phyloP scores from a whole-genome alignment of 2,797 vertebrate species.

The Falco cherrug region DNA sequence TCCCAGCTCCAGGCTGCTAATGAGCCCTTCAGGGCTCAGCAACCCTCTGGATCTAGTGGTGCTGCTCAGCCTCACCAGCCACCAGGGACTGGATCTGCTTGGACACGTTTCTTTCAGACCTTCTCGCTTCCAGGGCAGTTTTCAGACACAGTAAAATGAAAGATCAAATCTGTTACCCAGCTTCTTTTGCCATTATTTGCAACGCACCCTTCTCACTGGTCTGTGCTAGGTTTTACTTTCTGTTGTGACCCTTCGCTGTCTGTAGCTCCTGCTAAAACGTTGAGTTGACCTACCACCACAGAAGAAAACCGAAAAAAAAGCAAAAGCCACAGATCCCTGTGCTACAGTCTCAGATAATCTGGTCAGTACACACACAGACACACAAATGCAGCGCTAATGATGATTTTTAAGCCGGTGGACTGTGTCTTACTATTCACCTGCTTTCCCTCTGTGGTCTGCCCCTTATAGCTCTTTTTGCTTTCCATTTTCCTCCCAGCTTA shows the following conservation, averaged over 20 bases:
- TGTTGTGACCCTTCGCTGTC: not conserved
- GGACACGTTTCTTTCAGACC: not conserved
- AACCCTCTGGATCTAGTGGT: not conserved
- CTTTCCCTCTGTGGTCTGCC: not conserved
- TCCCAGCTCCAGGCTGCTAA: not conserved
- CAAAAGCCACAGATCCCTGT: not conserved
- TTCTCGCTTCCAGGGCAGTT: not conserved
- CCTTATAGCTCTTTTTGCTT: not conserved
- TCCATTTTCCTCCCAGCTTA: slow-evolving; percentile 80
- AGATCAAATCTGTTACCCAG: not conserved
- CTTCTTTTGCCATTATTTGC: not conserved
- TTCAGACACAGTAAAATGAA: not conserved
- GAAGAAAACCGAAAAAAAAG: not conserved
- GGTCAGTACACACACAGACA: not conserved
- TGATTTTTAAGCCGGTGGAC: not conserved
- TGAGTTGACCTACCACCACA: not conserved
- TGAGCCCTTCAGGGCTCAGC: not conserved
- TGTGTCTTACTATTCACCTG: not conserved
- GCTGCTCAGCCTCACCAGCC: not conserved
- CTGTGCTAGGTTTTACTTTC: not conserved
- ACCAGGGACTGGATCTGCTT: not conserved
- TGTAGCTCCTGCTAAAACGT: not conserved
- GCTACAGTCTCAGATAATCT: not conserved
- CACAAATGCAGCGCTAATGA: not conserved
- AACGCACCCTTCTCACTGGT: not conserved